A percentile compares a stretch with the other conserved stretches of the same genome.
These are phyloP conservation scores for Arrhamphus sclerolepis DNA, from an alignment of 2,797 vertebrate species.

Conservation along the genomic window DNA sequence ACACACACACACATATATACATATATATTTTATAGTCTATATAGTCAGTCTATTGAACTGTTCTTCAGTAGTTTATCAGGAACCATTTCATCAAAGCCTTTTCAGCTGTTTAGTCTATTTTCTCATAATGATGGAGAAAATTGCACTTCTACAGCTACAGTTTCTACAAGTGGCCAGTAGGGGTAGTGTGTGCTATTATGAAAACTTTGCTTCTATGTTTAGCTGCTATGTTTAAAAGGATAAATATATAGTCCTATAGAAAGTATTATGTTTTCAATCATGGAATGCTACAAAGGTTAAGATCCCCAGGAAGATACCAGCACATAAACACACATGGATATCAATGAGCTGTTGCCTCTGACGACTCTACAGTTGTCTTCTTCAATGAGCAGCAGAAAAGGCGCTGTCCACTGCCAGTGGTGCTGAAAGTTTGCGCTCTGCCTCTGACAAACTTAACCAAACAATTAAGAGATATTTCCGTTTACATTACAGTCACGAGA, in stretches of 20 bases:
- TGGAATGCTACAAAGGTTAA: no score
- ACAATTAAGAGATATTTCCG: slow-evolving; percentile 87
- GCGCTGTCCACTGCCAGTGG: slow-evolving; percentile 66
- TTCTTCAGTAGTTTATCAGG: no score
- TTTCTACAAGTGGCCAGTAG: slow-evolving; percentile 42
- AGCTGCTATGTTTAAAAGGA: slow-evolving; percentile 21
- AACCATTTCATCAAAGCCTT: no score
- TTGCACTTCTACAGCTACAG: slow-evolving; percentile 16
- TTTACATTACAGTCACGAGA: slow-evolving; percentile 74
- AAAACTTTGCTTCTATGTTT: slow-evolving; percentile 33
- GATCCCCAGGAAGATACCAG: no score
- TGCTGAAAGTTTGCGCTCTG: slow-evolving; percentile 70
- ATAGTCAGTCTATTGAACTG: no score
- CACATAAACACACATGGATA: no score
- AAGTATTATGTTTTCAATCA: background rate
- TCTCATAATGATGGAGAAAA: no score
- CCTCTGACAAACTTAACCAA: slow-evolving; percentile 76
- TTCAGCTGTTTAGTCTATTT: no score
- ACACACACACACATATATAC: no score
- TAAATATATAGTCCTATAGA: background rate
- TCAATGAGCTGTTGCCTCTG: no score
- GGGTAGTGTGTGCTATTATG: slow-evolving; percentile 55
- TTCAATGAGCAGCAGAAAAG: slow-evolving; percentile 1
- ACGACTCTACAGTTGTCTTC: no score
- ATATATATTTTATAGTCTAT: no score